Base-by-base conservation (phyloP, 1,140 invertebrate species). In the Diachasmimorpha longicaudata region DNA sequence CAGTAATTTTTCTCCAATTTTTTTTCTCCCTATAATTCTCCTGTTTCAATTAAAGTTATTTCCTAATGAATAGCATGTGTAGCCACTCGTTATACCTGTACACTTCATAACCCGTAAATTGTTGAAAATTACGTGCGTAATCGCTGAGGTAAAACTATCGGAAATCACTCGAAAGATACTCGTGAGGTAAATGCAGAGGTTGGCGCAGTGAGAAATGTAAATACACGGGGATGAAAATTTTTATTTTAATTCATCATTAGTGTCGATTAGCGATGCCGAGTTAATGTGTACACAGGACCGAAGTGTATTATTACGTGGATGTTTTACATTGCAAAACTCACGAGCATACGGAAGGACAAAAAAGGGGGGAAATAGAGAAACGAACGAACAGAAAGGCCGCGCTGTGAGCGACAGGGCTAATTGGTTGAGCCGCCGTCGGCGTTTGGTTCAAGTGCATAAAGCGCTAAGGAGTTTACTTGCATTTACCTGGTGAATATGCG, bases 201-300 rank as follows among this genome's bases (percentile, higher is more conserved):
- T 46, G 31, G 31, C 6, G 31, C 44, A 46, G 44, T 46, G 23
- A n/a, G 19, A 71, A 10, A 71, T 44, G 52, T 23, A 71, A 71
- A 71, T 71, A 71, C 31, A 14, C 4, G 39, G 19, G 42, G 68
- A 13, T 37, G 14, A 39, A 46, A 69, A 55, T 67, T 77, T 77
- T 77, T 77, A 69, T 77, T 72, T 70, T 58, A 73, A 77, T 77
- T 77, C 77, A 70, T 78, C 68, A 69, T 78, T 78, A 78, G 74
- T 70, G 71, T 70, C 70, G 46, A 70, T 78, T 78, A 78, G 74
- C 74, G 23, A 25, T 63, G 19, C 21, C 19, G 11, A 63, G 58
- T 63, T 63, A 63, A 63, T 63, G 58, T 55, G 48, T 63, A 63
- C 19, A 63, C 5, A 13, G 58, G 23, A 31, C 23, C 21, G 13